Conservation (phyloP, 2,797 vertebrate genomes). For the Acipenser transmontanus region DNA sequence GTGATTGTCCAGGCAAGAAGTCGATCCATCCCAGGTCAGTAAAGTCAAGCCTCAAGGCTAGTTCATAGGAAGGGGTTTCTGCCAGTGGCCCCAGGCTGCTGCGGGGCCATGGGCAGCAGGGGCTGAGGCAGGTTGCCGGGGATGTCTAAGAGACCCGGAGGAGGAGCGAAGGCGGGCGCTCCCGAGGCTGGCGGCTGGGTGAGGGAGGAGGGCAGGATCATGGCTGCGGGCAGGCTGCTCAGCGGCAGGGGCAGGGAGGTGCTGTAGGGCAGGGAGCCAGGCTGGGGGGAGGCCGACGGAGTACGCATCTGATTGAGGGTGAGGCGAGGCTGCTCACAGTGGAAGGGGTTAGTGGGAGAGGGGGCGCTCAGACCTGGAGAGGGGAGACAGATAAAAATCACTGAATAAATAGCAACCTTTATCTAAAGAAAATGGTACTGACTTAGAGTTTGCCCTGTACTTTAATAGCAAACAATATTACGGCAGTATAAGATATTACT, state of each 20-base stretch:
- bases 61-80: conserved; percentile 32
- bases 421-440: not conserved
- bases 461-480: too few species aligned
- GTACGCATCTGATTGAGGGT: conserved; percentile 91
- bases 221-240: conserved; percentile 61
- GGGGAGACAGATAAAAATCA: not conserved
- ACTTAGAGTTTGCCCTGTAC: not conserved
- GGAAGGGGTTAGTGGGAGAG: conserved; percentile 83
- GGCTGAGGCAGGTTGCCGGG: conserved; percentile 72
- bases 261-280: conserved; percentile 73
- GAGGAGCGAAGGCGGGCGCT: conserved; percentile 45
- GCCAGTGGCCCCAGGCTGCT: conserved; percentile 28
- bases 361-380: conserved; percentile 73
- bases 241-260: conserved; percentile 73
- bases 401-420: not conserved
- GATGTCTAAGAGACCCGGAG: conserved; percentile 59
- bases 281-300: conserved; percentile 70
- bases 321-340: conserved; percentile 74
- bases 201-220: conserved; percentile 65
- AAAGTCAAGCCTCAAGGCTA: conserved; percentile 12
- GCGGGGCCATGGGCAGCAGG: conserved; percentile 62
- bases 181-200: conserved; percentile 43
- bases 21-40: too few species aligned
- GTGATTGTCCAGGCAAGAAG: too few species aligned
- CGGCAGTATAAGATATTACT: too few species aligned